Evolutionary conservation across 92 coral and sea anemone species (phyloP).

Genomic region (Porites evermanni): DNA sequence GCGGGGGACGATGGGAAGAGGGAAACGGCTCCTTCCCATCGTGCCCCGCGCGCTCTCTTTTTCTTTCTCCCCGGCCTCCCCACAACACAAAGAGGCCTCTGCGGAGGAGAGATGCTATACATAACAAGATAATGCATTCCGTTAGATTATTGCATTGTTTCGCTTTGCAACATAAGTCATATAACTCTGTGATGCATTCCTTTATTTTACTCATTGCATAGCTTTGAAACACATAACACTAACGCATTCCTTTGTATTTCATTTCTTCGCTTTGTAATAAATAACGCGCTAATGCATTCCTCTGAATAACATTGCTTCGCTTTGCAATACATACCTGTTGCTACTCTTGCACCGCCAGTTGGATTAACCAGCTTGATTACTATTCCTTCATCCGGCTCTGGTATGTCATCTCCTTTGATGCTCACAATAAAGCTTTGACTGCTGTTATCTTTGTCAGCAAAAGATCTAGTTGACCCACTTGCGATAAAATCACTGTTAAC

Average conservation of each 20-base stretch:
- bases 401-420: slow-evolving; percentile 74
- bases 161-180: not conserved
- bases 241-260: not conserved
- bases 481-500: slow-evolving; percentile 67
- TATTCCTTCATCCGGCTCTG: slow-evolving; percentile 85
- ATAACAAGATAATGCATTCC: not conserved
- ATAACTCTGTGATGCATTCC: not conserved
- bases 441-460: slow-evolving; percentile 68
- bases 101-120: too few relatives aligned
- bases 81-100: too few relatives aligned
- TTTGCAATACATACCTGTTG: slow-evolving; percentile 1
- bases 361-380: slow-evolving; percentile 83
- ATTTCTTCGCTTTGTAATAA: not conserved
- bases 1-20: too few relatives aligned
- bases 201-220: not conserved
- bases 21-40: too few relatives aligned
- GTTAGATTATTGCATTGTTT: not conserved
- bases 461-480: slow-evolving; percentile 52
- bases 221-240: not conserved
- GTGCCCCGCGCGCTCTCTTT: too few relatives aligned
- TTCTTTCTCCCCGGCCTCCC: too few relatives aligned
- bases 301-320: not conserved
- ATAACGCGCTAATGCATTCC: not conserved
- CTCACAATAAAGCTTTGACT: slow-evolving; percentile 45
- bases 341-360: slow-evolving; percentile 87